These are phyloP conservation scores for Acrobeloides nanus DNA, from an alignment of 2,888 invertebrate genomes.

Conservation along the genomic window DNA sequence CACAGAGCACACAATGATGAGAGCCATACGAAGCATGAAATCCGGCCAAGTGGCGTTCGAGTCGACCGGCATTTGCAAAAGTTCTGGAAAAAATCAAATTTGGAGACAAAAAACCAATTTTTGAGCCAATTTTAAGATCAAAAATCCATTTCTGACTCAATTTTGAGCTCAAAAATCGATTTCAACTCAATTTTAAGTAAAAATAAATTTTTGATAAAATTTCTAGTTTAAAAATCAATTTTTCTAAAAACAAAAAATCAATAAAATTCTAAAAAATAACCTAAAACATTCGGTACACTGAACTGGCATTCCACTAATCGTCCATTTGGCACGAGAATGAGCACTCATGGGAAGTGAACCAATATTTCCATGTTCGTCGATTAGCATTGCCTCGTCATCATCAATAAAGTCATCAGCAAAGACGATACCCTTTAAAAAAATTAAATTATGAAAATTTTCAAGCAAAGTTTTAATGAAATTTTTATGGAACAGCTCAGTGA, in stretches of 20 bases:
- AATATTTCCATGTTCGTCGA: conserved; percentile 10
- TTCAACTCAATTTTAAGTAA: not conserved
- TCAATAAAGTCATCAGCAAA: conserved; percentile 40
- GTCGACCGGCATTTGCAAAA: conserved; percentile 37
- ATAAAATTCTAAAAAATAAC: conserved; percentile 17
- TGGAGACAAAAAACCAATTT: not conserved
- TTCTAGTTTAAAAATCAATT: not conserved
- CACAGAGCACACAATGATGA: conserved; percentile 43
- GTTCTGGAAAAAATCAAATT: conserved; percentile 23
- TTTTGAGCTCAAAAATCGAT: not conserved
- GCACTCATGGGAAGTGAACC: not conserved
- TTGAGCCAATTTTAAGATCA: too few species aligned
- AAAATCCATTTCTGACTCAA: too few species aligned
- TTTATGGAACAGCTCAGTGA: too few species aligned
- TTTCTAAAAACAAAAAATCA: not conserved
- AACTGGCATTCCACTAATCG: conserved; percentile 18
- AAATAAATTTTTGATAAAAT: not conserved
- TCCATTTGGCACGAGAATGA: conserved; percentile 11
- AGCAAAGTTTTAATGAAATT: not conserved
- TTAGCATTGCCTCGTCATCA: conserved; percentile 13
- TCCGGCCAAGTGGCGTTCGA: conserved; percentile 44
- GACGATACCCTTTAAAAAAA: conserved; percentile 19
- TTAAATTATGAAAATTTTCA: not conserved
- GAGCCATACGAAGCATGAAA: conserved; percentile 37
- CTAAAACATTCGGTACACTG: conserved; percentile 40